Evolutionary conservation across 53 echinoderm and acorn worm genomes (phyloP).

Genomic region (Luidia sarsii): DNA sequence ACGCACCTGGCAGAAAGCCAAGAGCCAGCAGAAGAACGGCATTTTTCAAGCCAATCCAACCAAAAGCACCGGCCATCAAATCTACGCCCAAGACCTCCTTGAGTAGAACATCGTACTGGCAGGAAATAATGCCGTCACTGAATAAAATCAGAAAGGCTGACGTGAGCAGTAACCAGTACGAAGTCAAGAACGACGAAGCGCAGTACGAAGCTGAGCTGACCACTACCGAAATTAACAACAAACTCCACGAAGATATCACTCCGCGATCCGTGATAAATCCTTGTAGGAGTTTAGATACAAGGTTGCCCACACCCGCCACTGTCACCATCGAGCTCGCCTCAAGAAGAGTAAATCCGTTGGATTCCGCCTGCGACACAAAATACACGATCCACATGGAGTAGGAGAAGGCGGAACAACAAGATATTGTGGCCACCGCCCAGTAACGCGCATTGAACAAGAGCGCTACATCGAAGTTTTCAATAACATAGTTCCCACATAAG

Average conservation of each 20-base stretch:
- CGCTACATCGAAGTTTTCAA: background rate
- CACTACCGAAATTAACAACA: background rate
- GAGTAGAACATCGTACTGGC: conserved; percentile 5
- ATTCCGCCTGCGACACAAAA: conserved; percentile 21
- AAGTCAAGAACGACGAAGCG: conserved; percentile 4
- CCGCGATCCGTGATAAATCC: background rate
- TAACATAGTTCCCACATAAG: background rate
- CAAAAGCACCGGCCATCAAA: conserved; percentile 13
- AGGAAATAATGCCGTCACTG: background rate
- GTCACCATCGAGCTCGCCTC: conserved; percentile 1
- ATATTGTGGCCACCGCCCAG: background rate
- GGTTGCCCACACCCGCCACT: background rate
- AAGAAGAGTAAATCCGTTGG: background rate
- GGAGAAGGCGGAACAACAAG: background rate
- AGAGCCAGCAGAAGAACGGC: background rate
- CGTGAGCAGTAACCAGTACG: background rate
- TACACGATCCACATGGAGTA: conserved; percentile 3
- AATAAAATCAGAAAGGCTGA: background rate
- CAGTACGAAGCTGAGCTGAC: background rate
- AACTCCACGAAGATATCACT: background rate
- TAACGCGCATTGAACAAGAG: background rate
- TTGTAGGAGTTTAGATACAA: background rate
- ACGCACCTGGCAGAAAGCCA: conserved; percentile 37
- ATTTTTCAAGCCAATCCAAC: background rate
- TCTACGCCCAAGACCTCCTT: conserved; percentile 5